These are phyloP conservation scores for roundworm (Caenorhabditis elegans) DNA, from an alignment of 1,140 invertebrate species.

Conservation along the genomic window WBcel235 BX284604.4:7051501-7052000, in stretches of 20 bases:
- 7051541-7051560: neutral
- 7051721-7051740: slow-evolving; percentile 16
- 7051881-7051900: no score
- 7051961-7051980: neutral
- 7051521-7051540: no score
- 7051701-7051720: neutral
- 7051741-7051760: neutral
- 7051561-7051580: slow-evolving; percentile 1
- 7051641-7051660: slow-evolving; percentile 2
- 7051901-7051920: no score
- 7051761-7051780: slow-evolving; percentile 12
- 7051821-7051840: neutral
- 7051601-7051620: neutral
- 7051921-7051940: no score
- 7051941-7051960: neutral
- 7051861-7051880: slow-evolving; percentile 23
- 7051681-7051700: neutral
- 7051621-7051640: neutral
- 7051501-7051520: no score
- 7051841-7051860: neutral
- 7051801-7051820: neutral
- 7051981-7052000: neutral
- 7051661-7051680: no score
- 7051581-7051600: neutral
- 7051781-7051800: neutral